Conservation (phyloP, 2,797 vertebrate species). For the Acanthurus lineatus region DNA sequence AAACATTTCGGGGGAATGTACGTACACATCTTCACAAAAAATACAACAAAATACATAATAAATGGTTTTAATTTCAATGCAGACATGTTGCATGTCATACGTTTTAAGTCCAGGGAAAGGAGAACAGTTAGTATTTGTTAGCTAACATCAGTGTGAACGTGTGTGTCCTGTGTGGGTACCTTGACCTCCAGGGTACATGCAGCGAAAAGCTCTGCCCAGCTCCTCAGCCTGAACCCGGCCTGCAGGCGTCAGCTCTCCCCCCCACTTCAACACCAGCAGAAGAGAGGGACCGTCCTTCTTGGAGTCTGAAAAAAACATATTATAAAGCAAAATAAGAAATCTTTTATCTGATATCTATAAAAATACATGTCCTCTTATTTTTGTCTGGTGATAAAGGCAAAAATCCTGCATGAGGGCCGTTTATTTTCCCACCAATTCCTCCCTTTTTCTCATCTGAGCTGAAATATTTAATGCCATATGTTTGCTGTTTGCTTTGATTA, state of each 20-base stretch:
- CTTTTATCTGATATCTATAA: neutral
- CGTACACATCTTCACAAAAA: too few species aligned
- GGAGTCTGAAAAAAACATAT: slow-evolving; percentile 81
- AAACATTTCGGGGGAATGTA: too few species aligned
- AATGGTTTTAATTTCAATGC: too few species aligned
- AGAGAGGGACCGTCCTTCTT: slow-evolving; percentile 89
- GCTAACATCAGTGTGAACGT: neutral
- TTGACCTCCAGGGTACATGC: slow-evolving; percentile 99
- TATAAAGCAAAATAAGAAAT: neutral
- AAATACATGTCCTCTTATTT: neutral
- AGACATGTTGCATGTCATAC: too few species aligned
- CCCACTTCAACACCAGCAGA: slow-evolving; percentile 96
- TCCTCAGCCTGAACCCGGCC: slow-evolving; percentile 96
- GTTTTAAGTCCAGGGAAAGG: neutral
- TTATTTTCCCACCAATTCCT: too few species aligned
- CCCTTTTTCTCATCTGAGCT: too few species aligned
- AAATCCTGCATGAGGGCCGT: too few species aligned
- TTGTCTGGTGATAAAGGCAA: too few species aligned
- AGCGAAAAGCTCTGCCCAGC: slow-evolving; percentile 95
- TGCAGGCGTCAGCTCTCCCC: slow-evolving; percentile 95
- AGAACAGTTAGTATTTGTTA: neutral
- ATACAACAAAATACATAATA: too few species aligned
- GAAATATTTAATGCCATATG: too few species aligned
- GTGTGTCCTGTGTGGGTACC: slow-evolving; percentile 79
- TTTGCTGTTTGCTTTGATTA: too few species aligned